Evolutionary conservation across 2,797 vertebrate genomes (phyloP), one percentile per base, ranked within the genome.

Genomic region (Amniataba percoides): DNA sequence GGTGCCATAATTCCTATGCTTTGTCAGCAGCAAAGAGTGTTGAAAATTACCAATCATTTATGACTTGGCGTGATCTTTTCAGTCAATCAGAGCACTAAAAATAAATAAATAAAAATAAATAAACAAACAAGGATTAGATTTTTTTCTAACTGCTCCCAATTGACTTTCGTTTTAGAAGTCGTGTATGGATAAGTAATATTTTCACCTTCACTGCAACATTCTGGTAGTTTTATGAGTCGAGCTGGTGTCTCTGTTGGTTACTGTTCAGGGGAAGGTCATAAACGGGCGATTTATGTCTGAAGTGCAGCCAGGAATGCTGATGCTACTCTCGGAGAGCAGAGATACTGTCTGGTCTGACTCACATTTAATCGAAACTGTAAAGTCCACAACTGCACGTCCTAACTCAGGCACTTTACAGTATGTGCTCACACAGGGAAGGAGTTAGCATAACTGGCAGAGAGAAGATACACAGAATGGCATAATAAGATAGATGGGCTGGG

Each of bases 191-290:
- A 79, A 83, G 73, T 82, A 78, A 87, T 85, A 79, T 86, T 73
- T 86, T 81, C 77, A 86, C 83, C 82, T 89, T 80, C 73, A 84
- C 76, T 63, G 86, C 65, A 73, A 81, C 84, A 76, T 88, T 68
- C 85, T 61, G 78, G 39, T 74, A 72, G 61, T 90, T 93, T 92
- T 90, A 91, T 66, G 86, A 87, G 85, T 77, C 7, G 75, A 88
- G 80, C 71, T 62, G 57, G 67, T 61, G 84, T 86, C 88, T 89
- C 89, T 73, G 81, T 93, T 93, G 91, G 92, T 92, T 92, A 93
- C 90, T 71, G 90, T 90, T 88, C 81, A 77, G 77, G 67, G 77
- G 81, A 83, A 82, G 82, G 89, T 91, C 89, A 88, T 93, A 93
- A 93, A 93, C 70, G 64, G 82, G 31, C 70, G 66, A 92, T 93